phyloP scores from a whole-genome alignment of 2,797 vertebrate species.

The Lepus townsendii region DNA sequence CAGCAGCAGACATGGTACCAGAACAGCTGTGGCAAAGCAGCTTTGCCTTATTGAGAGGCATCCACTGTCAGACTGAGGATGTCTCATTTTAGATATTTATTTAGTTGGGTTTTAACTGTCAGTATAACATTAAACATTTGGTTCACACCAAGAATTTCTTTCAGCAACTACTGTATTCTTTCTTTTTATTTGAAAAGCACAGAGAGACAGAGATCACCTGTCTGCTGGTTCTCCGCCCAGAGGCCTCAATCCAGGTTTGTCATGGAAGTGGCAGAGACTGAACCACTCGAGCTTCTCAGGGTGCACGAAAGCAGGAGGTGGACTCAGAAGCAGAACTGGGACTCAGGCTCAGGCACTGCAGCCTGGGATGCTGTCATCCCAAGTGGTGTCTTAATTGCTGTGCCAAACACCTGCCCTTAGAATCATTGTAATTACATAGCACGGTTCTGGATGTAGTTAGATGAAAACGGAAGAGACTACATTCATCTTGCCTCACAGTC shows the following conservation, averaged over 20 bases:
- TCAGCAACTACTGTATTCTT: not conserved
- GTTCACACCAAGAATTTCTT: constrained; percentile 28
- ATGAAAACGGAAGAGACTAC: not conserved
- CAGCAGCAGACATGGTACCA: no score
- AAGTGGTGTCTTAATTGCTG: no score
- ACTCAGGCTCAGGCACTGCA: no score
- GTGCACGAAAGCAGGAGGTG: no score
- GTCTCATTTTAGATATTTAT: not conserved
- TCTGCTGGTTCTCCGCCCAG: no score
- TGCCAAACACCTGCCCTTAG: no score
- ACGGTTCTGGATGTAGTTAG: not conserved
- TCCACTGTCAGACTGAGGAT: not conserved
- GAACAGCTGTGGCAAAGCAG: not conserved
- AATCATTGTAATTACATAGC: not conserved
- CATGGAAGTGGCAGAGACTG: no score
- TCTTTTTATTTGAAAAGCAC: not conserved
- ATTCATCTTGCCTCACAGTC: not conserved
- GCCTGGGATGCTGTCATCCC: no score
- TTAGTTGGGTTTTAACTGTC: not conserved
- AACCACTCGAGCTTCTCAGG: no score
- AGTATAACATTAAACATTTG: not conserved
- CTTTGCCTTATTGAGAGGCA: not conserved
- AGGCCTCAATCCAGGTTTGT: no score
- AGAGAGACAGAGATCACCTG: no score
- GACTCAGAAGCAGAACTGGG: no score